Base-by-base conservation (phyloP, 92 coral and sea anemone species). In the Phenganax subtilis region DNA sequence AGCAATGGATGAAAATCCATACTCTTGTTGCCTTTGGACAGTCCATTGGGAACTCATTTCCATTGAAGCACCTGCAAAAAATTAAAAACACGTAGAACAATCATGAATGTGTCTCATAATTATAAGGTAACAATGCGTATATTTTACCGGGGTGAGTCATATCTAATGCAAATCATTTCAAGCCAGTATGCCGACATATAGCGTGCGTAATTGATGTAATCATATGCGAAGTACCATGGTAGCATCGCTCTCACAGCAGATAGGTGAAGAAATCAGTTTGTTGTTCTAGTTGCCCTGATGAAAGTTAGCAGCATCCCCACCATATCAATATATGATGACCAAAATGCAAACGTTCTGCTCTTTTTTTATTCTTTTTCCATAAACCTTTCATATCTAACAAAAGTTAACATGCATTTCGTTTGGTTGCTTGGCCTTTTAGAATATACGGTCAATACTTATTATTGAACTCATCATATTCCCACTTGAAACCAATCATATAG, bases 261-360 rank as follows among this genome's bases (percentile, higher is more conserved):
- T 47, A 71, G 30, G 75, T 71, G 75, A 51, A 71, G 75, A 9
- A 16, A 8, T 55, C 75, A 71, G 16, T 71, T 16, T 71, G 55
- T 71, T 31, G 75, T 71, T 9, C 75, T 37, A 30, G 75, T 71
- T 12, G 75, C 75, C 51, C 75, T 30, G 55, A 71, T 71, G 31
- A 71, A 71, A 37, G 72, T 12, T 7, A 66, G 64, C 29, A 80
- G 29, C 59, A 80, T 54, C 30, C 55, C 14, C 12, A 55, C 68
- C 80, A 75, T 75, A 29, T 75, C 80, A 55, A 75, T 75, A 53
- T 75, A 75, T n/a, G 80, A 55, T 1, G 80, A 75, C 80, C 67
- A 75, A 56, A 75, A 75, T 47, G 12, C 44, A 75, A 75, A 75
- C 6, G 80, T 82, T 84, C 57, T 58, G 65, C 75, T 67, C 58